phyloP scores from a whole-genome alignment of 2,888 invertebrate species.

The Petrolisthes manimaculis region DNA sequence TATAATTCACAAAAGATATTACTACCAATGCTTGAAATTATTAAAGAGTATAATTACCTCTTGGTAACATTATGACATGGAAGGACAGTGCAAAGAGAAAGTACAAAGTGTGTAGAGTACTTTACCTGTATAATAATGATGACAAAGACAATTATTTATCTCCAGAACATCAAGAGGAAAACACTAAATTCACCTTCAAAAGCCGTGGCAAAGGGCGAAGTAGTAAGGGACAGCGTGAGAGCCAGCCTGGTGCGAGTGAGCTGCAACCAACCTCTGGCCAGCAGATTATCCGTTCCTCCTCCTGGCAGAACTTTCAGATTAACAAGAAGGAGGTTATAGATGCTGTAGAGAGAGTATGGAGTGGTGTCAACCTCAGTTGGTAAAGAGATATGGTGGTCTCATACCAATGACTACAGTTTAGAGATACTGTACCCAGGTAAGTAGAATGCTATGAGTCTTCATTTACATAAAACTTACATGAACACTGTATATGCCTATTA shows the following conservation, averaged over 20 bases:
- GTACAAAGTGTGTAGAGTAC: too few relatives aligned
- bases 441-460: too few relatives aligned
- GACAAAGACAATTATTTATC: not conserved
- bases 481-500: too few relatives aligned
- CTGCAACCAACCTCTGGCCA: not conserved
- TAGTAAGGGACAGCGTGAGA: slow-evolving; percentile 33
- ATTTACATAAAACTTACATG: too few relatives aligned
- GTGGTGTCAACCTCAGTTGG: slow-evolving; percentile 18
- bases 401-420: too few relatives aligned
- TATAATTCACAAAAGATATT: too few relatives aligned
- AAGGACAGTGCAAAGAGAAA: too few relatives aligned
- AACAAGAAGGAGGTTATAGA: slow-evolving; percentile 57
- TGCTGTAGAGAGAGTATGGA: slow-evolving; percentile 47
- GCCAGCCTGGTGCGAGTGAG: slow-evolving; percentile 2
- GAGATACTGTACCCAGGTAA: too few relatives aligned
- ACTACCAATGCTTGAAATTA: too few relatives aligned
- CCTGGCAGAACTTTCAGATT: slow-evolving; percentile 57
- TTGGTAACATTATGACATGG: too few relatives aligned
- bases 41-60: too few relatives aligned
- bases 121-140: too few relatives aligned
- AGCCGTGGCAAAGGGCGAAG: slow-evolving; percentile 38
- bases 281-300: slow-evolving; percentile 42
- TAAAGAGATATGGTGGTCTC: not conserved
- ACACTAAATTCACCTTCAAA: slow-evolving; percentile 50
- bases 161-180: slow-evolving; percentile 46